Evolutionary conservation across 2,797 vertebrate species (phyloP), one percentile per base, ranked within the genome.

Genomic region (Aplochiton taeniatus): DNA sequence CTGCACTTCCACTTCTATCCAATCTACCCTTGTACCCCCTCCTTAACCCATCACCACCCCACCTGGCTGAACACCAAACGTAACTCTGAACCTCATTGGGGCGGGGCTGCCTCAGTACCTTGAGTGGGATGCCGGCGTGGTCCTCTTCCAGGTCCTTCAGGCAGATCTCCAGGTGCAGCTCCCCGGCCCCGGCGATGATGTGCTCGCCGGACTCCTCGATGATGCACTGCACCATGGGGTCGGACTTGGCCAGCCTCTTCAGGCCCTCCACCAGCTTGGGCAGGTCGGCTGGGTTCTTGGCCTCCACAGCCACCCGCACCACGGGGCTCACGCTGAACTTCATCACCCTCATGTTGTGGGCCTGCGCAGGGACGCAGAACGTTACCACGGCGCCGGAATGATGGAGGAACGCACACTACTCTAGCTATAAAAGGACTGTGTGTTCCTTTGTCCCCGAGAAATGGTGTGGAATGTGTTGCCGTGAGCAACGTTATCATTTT

Each of bases 211-310:
- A 95, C 78, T 95, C 94, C 84, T 95, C 94, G 0, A 95, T 95
- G 80, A 95, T 95, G 73, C 94, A 95, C 93, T 95, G 94, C 85
- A 95, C 94, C 94, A 95, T 95, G 49, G 94, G 94, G 78, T 95
- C 94, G 0, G 94, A 95, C 83, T 95, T 95, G 70, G 94, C 94
- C 71, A 95, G 84, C 16, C 94, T 90, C 48, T 95, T 95, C 42
- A 95, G 88, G 0, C 94, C 94, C 66, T 95, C 94, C 48, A 95
- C 94, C 68, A 95, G 83, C 72, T 95, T 95, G 71, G 94, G 94
- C 70, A 95, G 89, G 81, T 95, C 94, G 0, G 94, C 94, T 0
- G 94, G 94, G 78, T 95, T 95, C 83, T 94, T 95, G 79, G 94
- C 94, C 66, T 95, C 94, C 62, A 95, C 94, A 0, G 94, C 94